Conservation (phyloP, 2,113 vertebrate genomes). For the Cyprinodon brontotheroides region DNA sequence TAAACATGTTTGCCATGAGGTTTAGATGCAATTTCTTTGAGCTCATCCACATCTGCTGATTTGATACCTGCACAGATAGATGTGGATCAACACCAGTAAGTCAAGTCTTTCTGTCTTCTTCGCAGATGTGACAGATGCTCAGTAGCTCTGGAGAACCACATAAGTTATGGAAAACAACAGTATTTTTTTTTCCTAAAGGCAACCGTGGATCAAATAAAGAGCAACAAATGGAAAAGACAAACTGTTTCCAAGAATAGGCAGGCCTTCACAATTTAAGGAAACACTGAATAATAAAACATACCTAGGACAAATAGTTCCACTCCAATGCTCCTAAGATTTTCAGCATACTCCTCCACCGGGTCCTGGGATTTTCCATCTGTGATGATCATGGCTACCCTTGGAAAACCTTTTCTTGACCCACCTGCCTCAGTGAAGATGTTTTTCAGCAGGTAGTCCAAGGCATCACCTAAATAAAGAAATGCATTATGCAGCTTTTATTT, state of each 20-base stretch:
- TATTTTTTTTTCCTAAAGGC: constrained; percentile 33
- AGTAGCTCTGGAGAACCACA: constrained; percentile 11
- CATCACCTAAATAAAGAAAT: constrained; percentile 83
- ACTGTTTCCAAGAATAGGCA: constrained; percentile 58
- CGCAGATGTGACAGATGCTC: constrained; percentile 45
- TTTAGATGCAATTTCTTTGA: constrained; percentile 91
- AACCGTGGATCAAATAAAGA: constrained; percentile 42
- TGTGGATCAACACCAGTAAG: constrained; percentile 16
- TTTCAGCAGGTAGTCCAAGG: constrained; percentile 90
- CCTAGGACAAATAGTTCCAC: constrained; percentile 98
- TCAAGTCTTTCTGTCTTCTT: constrained; percentile 27
- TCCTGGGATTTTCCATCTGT: constrained; percentile 99
- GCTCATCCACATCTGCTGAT: constrained; percentile 96
- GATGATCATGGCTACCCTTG: constrained; percentile 97
- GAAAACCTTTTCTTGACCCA: constrained; percentile 92
- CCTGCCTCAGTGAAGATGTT: constrained; percentile 90
- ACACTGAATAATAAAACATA: constrained; percentile 75
- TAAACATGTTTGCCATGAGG: constrained; percentile 92
- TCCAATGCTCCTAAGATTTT: constrained; percentile 90
- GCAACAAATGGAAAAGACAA: constrained; percentile 57
- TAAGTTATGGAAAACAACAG: constrained; percentile 22
- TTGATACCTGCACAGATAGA: constrained; percentile 88
- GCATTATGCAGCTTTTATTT: not conserved
- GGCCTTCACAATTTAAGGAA: constrained; percentile 49
- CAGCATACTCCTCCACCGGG: constrained; percentile 91